These are phyloP conservation scores for Tubulanus polymorphus DNA, from an alignment of 2,888 invertebrate genomes.

Conservation along the genomic window DNA sequence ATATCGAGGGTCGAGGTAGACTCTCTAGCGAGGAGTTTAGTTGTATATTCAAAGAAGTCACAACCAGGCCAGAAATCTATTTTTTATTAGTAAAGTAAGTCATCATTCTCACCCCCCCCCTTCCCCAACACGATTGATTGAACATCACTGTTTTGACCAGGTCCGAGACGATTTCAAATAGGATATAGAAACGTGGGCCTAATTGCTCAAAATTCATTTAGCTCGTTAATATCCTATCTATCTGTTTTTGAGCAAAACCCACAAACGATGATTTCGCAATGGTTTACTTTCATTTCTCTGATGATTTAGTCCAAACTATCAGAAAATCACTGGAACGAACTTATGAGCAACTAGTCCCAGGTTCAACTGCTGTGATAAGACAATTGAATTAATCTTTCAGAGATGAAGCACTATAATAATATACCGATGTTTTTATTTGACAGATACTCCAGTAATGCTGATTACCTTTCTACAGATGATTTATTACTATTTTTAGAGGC, in stretches of 20 bases:
- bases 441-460: constrained; percentile 59
- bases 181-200: too few species aligned
- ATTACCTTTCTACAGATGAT: constrained; percentile 59
- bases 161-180: too few species aligned
- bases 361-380: not conserved
- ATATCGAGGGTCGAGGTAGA: constrained; percentile 54
- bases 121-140: too few species aligned
- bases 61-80: constrained; percentile 62
- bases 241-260: too few species aligned
- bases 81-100: constrained; percentile 59
- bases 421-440: constrained; percentile 15
- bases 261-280: too few species aligned
- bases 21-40: constrained; percentile 58
- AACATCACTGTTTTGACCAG: too few species aligned
- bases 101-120: not conserved
- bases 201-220: too few species aligned
- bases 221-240: too few species aligned
- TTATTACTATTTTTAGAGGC: constrained; percentile 60
- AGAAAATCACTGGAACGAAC: too few species aligned
- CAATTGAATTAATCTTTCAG: not conserved
- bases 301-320: too few species aligned
- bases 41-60: constrained; percentile 60
- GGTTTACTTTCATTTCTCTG: too few species aligned
- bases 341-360: too few species aligned
- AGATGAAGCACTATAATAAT: not conserved